Evolutionary conservation across 1,140 invertebrate species (phyloP).

Genomic region (Aphelinus certus): DNA sequence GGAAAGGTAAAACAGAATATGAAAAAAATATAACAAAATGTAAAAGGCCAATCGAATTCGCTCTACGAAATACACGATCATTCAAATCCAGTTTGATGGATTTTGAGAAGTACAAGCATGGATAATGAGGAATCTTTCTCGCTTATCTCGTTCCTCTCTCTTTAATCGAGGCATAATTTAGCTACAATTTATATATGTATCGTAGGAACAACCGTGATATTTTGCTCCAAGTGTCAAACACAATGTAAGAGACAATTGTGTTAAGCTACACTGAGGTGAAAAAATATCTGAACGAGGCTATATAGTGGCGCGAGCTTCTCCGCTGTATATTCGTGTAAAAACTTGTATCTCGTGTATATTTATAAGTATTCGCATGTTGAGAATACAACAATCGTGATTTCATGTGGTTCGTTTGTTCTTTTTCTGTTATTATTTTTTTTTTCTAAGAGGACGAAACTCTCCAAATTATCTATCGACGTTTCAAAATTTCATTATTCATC

Average conservation of each 20-base stretch:
- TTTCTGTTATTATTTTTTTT: conserved; percentile 20
- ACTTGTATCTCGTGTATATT: conserved; percentile 35
- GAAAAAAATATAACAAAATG: conserved; percentile 27
- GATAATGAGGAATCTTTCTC: conserved; percentile 25
- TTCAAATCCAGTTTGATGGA: conserved; percentile 16
- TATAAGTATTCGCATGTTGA: conserved; percentile 38
- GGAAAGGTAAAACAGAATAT: conserved; percentile 19
- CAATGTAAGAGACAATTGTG: conserved; percentile 21
- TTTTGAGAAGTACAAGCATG: conserved; percentile 13
- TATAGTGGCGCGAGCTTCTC: conserved; percentile 32
- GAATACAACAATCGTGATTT: conserved; percentile 25
- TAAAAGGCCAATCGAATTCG: conserved; percentile 42
- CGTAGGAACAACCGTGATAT: conserved; percentile 31
- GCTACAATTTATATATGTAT: conserved; percentile 36
- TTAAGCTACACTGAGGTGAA: conserved; percentile 14
- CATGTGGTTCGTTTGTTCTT: conserved; percentile 32
- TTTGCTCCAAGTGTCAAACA: conserved; percentile 26
- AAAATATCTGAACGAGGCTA: conserved; percentile 34
- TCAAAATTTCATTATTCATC: no score
- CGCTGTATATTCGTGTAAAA: conserved; percentile 36
- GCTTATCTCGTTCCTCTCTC: conserved; percentile 41
- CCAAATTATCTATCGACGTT: neutral
- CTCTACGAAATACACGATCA: conserved; percentile 40
- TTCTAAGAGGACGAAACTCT: conserved; percentile 2
- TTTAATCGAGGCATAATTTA: conserved; percentile 39